phyloP scores from a whole-genome alignment of 2,888 invertebrate species.

The Merodon equestris region DNA sequence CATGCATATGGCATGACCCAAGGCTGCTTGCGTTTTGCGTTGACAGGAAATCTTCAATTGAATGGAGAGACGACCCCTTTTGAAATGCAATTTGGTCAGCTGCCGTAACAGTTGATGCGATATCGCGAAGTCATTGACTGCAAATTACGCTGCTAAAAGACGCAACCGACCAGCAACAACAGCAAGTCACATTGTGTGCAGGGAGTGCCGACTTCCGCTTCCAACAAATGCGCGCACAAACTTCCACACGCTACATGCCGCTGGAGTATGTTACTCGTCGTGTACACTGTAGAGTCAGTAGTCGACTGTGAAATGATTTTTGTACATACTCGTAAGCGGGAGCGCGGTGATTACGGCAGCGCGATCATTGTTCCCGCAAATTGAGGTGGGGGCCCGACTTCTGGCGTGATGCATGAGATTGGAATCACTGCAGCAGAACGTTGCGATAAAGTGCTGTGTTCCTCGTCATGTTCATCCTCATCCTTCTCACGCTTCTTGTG shows the following conservation, averaged over 20 bases:
- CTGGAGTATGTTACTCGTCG: too few species aligned
- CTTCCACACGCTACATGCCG: conserved; percentile 63
- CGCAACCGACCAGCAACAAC: conserved; percentile 13
- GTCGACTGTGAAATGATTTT: conserved; percentile 62
- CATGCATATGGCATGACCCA: conserved; percentile 25
- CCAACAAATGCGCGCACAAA: conserved; percentile 52
- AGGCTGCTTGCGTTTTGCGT: conserved; percentile 33
- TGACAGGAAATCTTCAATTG: conserved; percentile 69
- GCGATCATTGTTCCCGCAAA: conserved; percentile 64
- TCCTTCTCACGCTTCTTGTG: neutral
- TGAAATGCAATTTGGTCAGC: conserved; percentile 60
- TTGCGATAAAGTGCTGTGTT: conserved; percentile 64
- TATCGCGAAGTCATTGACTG: conserved; percentile 65
- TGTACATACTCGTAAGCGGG: neutral
- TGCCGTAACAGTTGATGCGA: conserved; percentile 61
- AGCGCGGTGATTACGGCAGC: conserved; percentile 5
- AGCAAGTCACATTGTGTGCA: conserved; percentile 46
- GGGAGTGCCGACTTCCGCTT: conserved; percentile 69
- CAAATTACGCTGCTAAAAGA: conserved; percentile 47
- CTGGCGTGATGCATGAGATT: conserved; percentile 68
- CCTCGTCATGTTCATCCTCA: conserved; percentile 24
- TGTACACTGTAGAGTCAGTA: too few species aligned
- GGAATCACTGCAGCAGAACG: conserved; percentile 69
- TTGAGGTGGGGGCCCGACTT: conserved; percentile 63
- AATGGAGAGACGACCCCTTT: conserved; percentile 44